Evolutionary conservation across 92 coral and sea anemone species (phyloP).

Genomic region (Siderastrea siderea): DNA sequence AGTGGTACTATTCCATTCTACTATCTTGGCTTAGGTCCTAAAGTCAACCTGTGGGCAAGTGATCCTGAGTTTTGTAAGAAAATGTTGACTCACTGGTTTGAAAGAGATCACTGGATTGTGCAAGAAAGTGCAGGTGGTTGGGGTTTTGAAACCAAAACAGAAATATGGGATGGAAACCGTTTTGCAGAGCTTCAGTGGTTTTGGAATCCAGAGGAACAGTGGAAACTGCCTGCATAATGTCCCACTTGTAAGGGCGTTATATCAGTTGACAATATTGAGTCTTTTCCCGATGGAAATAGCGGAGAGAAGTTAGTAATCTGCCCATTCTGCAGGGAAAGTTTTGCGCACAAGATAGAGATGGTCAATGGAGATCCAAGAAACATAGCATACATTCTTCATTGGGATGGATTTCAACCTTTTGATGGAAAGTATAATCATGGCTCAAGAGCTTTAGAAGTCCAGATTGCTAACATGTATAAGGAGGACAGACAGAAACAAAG

Average conservation of each 20-base stretch:
- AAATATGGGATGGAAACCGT: constrained; percentile 50
- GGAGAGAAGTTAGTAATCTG: constrained; percentile 10
- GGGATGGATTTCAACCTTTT: constrained; percentile 62
- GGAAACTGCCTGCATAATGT: constrained; percentile 35
- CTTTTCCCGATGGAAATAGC: constrained; percentile 31
- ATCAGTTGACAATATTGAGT: constrained; percentile 15
- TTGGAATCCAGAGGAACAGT: constrained; percentile 47
- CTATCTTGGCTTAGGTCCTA: constrained; percentile 34
- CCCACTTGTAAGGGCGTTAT: constrained; percentile 14
- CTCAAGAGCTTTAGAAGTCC: constrained; percentile 44
- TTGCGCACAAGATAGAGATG: background rate
- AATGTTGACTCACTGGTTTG: constrained; percentile 28
- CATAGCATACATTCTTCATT: constrained; percentile 30
- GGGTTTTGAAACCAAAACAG: constrained; percentile 29
- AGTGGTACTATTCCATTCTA: constrained; percentile 32
- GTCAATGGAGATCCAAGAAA: constrained; percentile 42
- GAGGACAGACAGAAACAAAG: constrained; percentile 24
- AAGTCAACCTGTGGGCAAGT: constrained; percentile 33
- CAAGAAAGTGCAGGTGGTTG: constrained; percentile 41
- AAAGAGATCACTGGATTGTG: constrained; percentile 31
- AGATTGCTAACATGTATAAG: constrained; percentile 38
- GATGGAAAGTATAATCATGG: constrained; percentile 53
- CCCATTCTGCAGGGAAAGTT: background rate
- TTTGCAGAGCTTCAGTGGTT: constrained; percentile 44
- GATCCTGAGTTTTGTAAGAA: constrained; percentile 38